Percentiles rank a stretch among this genome's conserved stretches.
Conservation (phyloP, 2,113 vertebrate species). For the Paedocypris sp. region DNA sequence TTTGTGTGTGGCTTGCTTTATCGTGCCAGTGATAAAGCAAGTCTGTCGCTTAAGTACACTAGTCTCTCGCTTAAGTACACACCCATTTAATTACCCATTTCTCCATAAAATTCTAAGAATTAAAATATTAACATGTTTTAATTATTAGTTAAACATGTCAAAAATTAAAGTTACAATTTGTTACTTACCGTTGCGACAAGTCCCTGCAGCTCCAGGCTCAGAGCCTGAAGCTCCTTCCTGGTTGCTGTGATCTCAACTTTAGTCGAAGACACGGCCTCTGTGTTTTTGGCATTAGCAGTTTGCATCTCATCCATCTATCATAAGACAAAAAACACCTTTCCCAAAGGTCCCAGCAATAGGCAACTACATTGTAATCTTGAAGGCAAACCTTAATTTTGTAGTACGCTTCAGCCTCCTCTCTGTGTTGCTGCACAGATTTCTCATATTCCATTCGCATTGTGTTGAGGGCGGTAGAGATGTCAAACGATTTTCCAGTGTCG, state of each 20-base stretch:
- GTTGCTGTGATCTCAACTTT: slow-evolving; percentile 38
- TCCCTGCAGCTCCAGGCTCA: slow-evolving; percentile 44
- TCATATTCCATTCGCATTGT: slow-evolving; percentile 47
- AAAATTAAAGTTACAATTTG: too few relatives aligned
- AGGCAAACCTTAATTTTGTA: slow-evolving; percentile 45
- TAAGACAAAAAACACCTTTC: too few relatives aligned
- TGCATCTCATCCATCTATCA: slow-evolving; percentile 52
- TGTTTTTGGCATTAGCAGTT: slow-evolving; percentile 38
- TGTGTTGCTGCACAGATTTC: slow-evolving; percentile 45
- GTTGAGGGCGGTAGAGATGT: slow-evolving; percentile 47
- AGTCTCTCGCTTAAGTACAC: too few relatives aligned
- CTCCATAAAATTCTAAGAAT: too few relatives aligned
- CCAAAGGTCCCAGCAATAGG: too few relatives aligned
- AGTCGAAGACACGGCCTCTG: slow-evolving; percentile 41
- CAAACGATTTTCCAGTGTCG: slow-evolving; percentile 50
- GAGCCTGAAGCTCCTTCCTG: slow-evolving; percentile 45
- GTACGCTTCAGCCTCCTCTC: slow-evolving; percentile 51
- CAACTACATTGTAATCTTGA: too few relatives aligned
- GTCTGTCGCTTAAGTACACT: too few relatives aligned
- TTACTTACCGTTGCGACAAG: slow-evolving; percentile 39
- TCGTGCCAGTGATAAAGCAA: too few relatives aligned
- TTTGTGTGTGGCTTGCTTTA: too few relatives aligned
- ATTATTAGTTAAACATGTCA: too few relatives aligned
- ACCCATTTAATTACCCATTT: too few relatives aligned
- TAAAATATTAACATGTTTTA: too few relatives aligned